Conservation (phyloP, 2,888 invertebrate species). For the Toxonevra muliebris region DNA sequence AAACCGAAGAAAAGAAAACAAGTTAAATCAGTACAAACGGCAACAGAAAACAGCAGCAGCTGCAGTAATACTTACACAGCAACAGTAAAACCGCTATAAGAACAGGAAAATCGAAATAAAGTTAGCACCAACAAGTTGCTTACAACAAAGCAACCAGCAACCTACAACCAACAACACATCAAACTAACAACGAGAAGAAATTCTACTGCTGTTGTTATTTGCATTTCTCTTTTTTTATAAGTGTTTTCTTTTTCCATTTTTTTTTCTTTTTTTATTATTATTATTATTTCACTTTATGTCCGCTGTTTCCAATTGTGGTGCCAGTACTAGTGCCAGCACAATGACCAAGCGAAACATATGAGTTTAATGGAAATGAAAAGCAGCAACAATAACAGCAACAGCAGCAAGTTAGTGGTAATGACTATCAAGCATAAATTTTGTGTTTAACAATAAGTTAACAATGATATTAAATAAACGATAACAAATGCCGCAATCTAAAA, state of each 20-base stretch:
- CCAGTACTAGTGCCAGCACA: not conserved
- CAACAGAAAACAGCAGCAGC: not conserved
- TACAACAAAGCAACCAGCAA: too few species aligned
- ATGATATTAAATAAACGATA: too few species aligned
- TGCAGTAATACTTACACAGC: slow-evolving; percentile 1
- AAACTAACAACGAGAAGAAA: slow-evolving; percentile 1
- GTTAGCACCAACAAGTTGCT: not conserved
- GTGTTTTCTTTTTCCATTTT: too few species aligned
- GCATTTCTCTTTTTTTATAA: slow-evolving; percentile 12
- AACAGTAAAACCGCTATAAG: slow-evolving; percentile 12
- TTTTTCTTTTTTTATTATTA: too few species aligned
- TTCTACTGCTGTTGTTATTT: slow-evolving; percentile 11
- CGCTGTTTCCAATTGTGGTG: not conserved
- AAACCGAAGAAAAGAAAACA: slow-evolving; percentile 24
- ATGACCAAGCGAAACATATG: not conserved
- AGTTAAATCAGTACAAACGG: slow-evolving; percentile 10
- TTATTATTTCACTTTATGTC: too few species aligned
- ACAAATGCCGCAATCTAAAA: too few species aligned
- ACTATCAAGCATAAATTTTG: too few species aligned
- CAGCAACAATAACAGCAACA: not conserved
- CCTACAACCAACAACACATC: too few species aligned
- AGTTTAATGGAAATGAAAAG: not conserved
- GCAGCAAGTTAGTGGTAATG: not conserved
- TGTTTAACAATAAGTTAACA: too few species aligned
- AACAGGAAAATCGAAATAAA: slow-evolving; percentile 20